Percentiles rank a stretch among this genome's conserved stretches.
These are phyloP conservation scores for Alloscopus bannaensis DNA, from an alignment of 2,888 invertebrate genomes.

Conservation along the genomic window DNA sequence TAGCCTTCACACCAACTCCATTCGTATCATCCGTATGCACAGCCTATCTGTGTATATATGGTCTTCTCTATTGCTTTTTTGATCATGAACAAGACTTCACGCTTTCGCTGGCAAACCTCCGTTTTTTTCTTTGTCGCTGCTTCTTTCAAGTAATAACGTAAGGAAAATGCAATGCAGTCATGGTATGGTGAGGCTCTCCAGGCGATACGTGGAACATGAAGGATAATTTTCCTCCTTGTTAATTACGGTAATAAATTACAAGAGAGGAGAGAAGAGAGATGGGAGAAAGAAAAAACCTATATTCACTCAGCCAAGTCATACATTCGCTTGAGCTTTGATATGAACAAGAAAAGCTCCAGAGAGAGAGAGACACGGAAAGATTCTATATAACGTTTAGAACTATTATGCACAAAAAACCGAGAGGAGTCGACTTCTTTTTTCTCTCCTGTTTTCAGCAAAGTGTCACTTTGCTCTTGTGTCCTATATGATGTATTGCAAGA, in stretches of 20 bases:
- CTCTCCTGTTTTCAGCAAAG: slow-evolving; percentile 38
- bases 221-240: slow-evolving; percentile 71
- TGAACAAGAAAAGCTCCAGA: slow-evolving; percentile 10
- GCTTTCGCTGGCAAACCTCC: not conserved
- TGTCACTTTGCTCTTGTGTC: slow-evolving; percentile 65
- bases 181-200: slow-evolving; percentile 14
- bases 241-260: slow-evolving; percentile 70
- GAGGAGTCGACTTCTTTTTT: slow-evolving; percentile 27
- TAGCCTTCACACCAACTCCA: no score
- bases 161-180: slow-evolving; percentile 17
- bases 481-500: slow-evolving; percentile 65
- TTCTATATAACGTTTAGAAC: not conserved
- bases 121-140: not conserved
- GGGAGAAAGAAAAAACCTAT: slow-evolving; percentile 34
- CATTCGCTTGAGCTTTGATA: slow-evolving; percentile 48
- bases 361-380: not conserved
- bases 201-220: slow-evolving; percentile 60
- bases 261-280: slow-evolving; percentile 15
- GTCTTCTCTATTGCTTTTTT: no score
- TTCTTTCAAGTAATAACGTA: not conserved
- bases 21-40: no score
- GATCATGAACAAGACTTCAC: no score
- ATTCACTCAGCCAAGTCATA: slow-evolving; percentile 58
- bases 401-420: slow-evolving; percentile 34
- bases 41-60: no score